A percentile compares a stretch with the other conserved stretches of the same genome.
phyloP scores from a whole-genome alignment of 1,140 invertebrate genomes.

The Musca vetustissima region DNA sequence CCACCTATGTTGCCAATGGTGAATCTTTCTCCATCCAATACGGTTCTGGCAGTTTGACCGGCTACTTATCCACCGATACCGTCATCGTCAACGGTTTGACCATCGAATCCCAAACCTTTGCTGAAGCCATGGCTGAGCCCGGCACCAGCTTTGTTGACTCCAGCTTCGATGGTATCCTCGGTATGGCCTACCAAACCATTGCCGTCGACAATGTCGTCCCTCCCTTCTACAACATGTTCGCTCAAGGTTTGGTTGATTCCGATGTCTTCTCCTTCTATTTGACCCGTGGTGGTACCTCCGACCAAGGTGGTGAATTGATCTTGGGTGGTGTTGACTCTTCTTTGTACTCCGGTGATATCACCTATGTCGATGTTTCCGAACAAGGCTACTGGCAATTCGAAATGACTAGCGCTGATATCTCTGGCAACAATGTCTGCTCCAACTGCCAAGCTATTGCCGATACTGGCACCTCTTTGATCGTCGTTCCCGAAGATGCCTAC shows the following conservation, averaged over 20 bases:
- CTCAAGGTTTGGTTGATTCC: slow-evolving; percentile 73
- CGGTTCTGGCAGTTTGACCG: slow-evolving; percentile 92
- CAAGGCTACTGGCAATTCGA: slow-evolving; percentile 54
- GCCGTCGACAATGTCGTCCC: slow-evolving; percentile 86
- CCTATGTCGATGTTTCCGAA: slow-evolving; percentile 47
- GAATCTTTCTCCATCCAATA: slow-evolving; percentile 90
- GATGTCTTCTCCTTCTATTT: slow-evolving; percentile 93
- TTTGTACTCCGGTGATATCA: slow-evolving; percentile 35
- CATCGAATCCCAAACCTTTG: slow-evolving; percentile 87
- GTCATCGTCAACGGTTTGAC: slow-evolving; percentile 70
- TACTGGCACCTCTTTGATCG: slow-evolving; percentile 75
- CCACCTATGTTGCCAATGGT: slow-evolving; percentile 83
- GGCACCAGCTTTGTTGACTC: slow-evolving; percentile 85
- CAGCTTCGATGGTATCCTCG: slow-evolving; percentile 96
- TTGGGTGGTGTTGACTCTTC: slow-evolving; percentile 46
- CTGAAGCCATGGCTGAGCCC: slow-evolving; percentile 91
- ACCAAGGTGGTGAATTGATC: slow-evolving; percentile 42
- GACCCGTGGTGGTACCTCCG: slow-evolving; percentile 64
- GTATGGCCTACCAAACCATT: slow-evolving; percentile 86
- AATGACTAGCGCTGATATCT: slow-evolving; percentile 36
- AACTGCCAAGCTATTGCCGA: slow-evolving; percentile 72
- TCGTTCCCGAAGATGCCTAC: slow-evolving; percentile 59
- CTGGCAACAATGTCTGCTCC: slow-evolving; percentile 51
- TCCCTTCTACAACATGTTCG: slow-evolving; percentile 92
- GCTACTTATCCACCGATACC: slow-evolving; percentile 87